Evolutionary conservation across 2,797 vertebrate species (phyloP).

Genomic region (Orestias chungarensis): DNA sequence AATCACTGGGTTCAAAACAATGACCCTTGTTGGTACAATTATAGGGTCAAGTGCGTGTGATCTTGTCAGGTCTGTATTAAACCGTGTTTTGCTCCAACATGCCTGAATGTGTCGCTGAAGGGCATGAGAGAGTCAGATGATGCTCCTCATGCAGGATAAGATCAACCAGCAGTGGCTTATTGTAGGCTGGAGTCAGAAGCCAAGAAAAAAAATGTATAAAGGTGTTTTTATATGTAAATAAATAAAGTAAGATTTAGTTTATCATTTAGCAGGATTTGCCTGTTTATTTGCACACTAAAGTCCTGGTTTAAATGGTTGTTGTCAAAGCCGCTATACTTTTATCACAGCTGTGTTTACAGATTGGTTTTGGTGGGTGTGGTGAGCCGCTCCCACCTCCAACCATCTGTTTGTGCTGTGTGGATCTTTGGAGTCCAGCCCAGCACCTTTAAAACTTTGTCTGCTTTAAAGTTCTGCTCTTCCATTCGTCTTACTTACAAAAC

Average conservation of each 20-base stretch:
- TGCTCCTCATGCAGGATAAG: constrained; percentile 5
- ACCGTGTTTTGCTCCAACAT: background rate
- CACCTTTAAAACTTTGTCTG: background rate
- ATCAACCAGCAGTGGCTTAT: background rate
- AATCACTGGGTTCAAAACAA: background rate
- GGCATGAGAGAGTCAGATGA: constrained; percentile 50
- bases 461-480: too few relatives aligned
- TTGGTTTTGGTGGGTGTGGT: background rate
- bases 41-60: background rate
- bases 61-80: too few relatives aligned
- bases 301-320: background rate
- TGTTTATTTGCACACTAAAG: background rate
- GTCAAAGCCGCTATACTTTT: background rate
- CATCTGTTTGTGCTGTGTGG: background rate
- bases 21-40: too few relatives aligned
- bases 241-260: too few relatives aligned
- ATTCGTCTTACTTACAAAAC: too few relatives aligned
- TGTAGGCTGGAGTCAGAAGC: background rate
- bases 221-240: too few relatives aligned
- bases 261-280: background rate
- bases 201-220: too few relatives aligned
- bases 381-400: background rate
- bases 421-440: background rate
- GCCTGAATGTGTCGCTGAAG: too few relatives aligned
- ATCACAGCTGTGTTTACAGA: background rate